A percentile compares a stretch with the other conserved stretches of the same genome.
Conservation (phyloP, 2,888 invertebrate genomes). For the Heliconius hortense region DNA sequence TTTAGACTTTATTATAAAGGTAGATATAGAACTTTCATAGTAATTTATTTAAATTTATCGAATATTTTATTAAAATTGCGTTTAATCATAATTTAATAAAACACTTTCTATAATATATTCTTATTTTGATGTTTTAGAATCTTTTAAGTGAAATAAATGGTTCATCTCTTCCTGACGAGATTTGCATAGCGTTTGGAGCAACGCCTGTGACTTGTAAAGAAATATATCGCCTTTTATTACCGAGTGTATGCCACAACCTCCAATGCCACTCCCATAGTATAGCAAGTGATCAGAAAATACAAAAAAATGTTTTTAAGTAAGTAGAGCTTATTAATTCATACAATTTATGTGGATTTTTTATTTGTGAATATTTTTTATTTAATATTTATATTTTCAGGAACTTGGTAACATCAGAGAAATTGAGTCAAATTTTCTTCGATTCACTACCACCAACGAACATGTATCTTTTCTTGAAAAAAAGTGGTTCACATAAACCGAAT, state of each 20-base stretch:
- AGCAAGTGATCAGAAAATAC: slow-evolving; percentile 70
- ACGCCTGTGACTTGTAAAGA: slow-evolving; percentile 71
- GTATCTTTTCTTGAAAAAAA: slow-evolving; percentile 76
- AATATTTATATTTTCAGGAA: slow-evolving; percentile 55
- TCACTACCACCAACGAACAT: slow-evolving; percentile 72
- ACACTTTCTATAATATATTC: not conserved
- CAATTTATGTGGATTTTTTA: not conserved
- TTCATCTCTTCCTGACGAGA: slow-evolving; percentile 66
- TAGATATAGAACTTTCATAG: slow-evolving; percentile 41
- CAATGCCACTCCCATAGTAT: slow-evolving; percentile 69
- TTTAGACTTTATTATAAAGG: slow-evolving; percentile 74
- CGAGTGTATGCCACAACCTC: slow-evolving; percentile 64
- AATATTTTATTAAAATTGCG: not conserved
- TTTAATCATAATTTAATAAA: no score
- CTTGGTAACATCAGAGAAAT: slow-evolving; percentile 71
- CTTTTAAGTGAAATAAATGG: slow-evolving; percentile 69
- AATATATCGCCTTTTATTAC: slow-evolving; percentile 69
- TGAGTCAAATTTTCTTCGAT: slow-evolving; percentile 68
- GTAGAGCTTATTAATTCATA: slow-evolving; percentile 17
- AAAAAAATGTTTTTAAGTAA: slow-evolving; percentile 69
- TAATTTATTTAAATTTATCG: not conserved
- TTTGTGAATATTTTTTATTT: not conserved
- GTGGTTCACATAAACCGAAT: slow-evolving; percentile 48
- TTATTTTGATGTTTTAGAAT: slow-evolving; percentile 55
- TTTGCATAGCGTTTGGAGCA: slow-evolving; percentile 69